Evolutionary conservation across 2,113 vertebrate species (phyloP).

Genomic region (Esox niger): DNA sequence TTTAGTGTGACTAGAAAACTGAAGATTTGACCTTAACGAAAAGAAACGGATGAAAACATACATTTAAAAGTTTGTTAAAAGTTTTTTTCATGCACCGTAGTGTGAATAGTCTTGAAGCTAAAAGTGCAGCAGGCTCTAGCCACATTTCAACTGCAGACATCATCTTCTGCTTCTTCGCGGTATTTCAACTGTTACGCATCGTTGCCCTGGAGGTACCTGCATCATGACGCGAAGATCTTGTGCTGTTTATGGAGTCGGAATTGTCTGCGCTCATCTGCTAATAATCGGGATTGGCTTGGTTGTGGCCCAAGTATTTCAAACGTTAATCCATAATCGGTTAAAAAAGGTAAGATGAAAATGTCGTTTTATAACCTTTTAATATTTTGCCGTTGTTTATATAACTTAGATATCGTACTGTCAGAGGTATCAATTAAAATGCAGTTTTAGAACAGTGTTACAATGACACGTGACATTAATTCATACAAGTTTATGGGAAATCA

Average conservation of each 20-base stretch:
- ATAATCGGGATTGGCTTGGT: conserved; percentile 57
- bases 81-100: background rate
- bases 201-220: conserved; percentile 30
- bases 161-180: background rate
- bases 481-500: too few relatives aligned
- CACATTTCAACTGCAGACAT: background rate
- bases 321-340: conserved; percentile 63
- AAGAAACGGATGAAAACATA: background rate
- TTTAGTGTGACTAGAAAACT: too few relatives aligned
- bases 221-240: conserved; percentile 65
- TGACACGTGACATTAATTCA: too few relatives aligned
- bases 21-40: conserved; percentile 3
- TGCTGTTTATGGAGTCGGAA: conserved; percentile 52
- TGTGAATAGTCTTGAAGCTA: background rate
- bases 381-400: background rate
- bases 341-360: conserved; percentile 77
- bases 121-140: background rate
- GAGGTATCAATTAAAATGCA: too few relatives aligned
- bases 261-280: conserved; percentile 60
- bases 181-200: conserved; percentile 3
- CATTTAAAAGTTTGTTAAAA: background rate
- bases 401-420: too few relatives aligned
- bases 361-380: too few relatives aligned
- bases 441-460: too few relatives aligned
- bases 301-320: conserved; percentile 53